Evolutionary conservation across 2,113 vertebrate genomes (phyloP).

Genomic region (Zapornia atra): DNA sequence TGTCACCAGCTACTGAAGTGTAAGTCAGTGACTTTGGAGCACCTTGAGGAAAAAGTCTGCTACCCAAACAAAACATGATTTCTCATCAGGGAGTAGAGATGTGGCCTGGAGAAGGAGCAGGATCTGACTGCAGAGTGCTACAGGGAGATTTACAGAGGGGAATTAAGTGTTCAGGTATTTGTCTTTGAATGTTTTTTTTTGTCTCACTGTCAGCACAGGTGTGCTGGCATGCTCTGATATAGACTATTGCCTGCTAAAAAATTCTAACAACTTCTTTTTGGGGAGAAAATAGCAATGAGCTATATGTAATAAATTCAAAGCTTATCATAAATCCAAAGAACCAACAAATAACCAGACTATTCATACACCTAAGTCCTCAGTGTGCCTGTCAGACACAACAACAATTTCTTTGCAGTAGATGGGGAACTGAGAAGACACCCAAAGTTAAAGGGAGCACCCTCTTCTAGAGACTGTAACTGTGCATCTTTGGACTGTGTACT

Average conservation of each 20-base stretch:
- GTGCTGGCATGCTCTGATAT: not conserved
- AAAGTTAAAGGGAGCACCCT: not conserved
- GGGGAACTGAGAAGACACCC: not conserved
- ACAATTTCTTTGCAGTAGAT: not conserved
- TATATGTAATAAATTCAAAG: not conserved
- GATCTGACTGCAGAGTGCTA: not conserved
- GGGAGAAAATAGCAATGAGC: not conserved
- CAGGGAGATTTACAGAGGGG: not conserved
- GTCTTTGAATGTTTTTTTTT: not conserved
- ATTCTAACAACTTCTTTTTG: not conserved
- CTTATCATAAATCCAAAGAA: not conserved
- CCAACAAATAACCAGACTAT: not conserved
- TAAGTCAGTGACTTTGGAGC: not conserved
- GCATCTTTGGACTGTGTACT: not conserved
- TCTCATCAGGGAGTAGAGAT: not conserved
- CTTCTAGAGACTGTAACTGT: not conserved
- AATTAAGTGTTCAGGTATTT: not conserved
- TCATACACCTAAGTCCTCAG: not conserved
- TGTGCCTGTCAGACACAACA: not conserved
- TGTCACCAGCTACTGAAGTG: slow-evolving; percentile 40
- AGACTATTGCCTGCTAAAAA: not conserved
- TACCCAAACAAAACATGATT: slow-evolving; percentile 15
- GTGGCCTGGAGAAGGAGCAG: not conserved
- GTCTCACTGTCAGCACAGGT: not conserved
- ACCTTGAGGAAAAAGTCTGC: slow-evolving; percentile 31